phyloP scores from a whole-genome alignment of 2,888 invertebrate genomes.

The Patella caerulea region DNA sequence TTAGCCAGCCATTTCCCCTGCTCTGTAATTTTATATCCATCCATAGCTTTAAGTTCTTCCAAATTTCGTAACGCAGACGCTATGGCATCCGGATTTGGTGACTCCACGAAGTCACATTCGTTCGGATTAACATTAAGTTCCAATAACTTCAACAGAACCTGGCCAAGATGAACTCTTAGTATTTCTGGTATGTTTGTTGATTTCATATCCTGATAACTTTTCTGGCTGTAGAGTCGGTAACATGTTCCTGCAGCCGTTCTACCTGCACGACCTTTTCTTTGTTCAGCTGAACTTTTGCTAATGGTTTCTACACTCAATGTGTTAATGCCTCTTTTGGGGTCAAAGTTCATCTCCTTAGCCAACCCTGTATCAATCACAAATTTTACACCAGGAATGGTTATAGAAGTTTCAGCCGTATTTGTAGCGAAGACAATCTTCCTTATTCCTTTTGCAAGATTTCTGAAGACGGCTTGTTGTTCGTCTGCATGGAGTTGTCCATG shows the following conservation, averaged over 20 bases:
- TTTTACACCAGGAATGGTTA: slow-evolving; percentile 70
- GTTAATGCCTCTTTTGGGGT: slow-evolving; percentile 62
- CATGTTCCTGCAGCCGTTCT: slow-evolving; percentile 68
- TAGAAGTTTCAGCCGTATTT: slow-evolving; percentile 71
- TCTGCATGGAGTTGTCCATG: slow-evolving; percentile 65
- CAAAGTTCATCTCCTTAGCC: slow-evolving; percentile 68
- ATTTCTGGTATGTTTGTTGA: slow-evolving; percentile 67
- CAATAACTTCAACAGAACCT: slow-evolving; percentile 63
- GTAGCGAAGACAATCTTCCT: slow-evolving; percentile 71
- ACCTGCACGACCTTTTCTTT: slow-evolving; percentile 72
- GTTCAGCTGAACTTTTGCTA: slow-evolving; percentile 69
- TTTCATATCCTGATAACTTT: slow-evolving; percentile 61
- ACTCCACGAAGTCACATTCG: slow-evolving; percentile 67
- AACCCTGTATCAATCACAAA: slow-evolving; percentile 71
- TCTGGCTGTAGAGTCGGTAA: slow-evolving; percentile 66
- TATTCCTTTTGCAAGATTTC: slow-evolving; percentile 39
- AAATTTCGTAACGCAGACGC: slow-evolving; percentile 54
- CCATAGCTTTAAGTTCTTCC: slow-evolving; percentile 57
- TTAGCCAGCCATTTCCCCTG: slow-evolving; percentile 63
- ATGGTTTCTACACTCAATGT: slow-evolving; percentile 55
- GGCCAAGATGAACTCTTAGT: slow-evolving; percentile 59
- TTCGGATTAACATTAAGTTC: slow-evolving; percentile 61
- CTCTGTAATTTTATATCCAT: slow-evolving; percentile 55
- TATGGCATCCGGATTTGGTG: slow-evolving; percentile 57
- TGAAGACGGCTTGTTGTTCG: slow-evolving; percentile 67